A percentile compares a stretch with the other conserved stretches of the same genome.
Conservation (phyloP, 35 echinoderm and acorn worm genomes). For the Heliocidaris erythrogramma region DNA sequence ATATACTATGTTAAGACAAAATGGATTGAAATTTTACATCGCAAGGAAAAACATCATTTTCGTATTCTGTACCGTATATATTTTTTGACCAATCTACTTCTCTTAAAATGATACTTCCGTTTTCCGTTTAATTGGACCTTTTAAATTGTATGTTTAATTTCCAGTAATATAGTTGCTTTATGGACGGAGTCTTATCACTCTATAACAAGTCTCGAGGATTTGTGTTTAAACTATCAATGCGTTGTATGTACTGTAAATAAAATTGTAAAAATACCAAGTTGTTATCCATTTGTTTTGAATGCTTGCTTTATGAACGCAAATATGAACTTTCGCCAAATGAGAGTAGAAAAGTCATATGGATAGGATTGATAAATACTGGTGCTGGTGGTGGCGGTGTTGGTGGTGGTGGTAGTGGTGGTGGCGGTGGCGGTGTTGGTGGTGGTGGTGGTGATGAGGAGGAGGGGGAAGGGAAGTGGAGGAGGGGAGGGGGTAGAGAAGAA, state of each 20-base stretch:
- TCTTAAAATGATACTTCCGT: too few relatives aligned
- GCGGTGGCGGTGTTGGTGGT: not conserved
- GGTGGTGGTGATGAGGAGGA: not conserved
- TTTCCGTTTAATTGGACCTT: too few relatives aligned
- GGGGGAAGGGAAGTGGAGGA: not conserved
- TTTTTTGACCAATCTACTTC: too few relatives aligned
- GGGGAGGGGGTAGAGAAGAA: not conserved
- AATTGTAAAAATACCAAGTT: not conserved
- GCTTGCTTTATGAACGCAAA: too few relatives aligned
- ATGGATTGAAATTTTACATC: too few relatives aligned
- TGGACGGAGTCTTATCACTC: not conserved
- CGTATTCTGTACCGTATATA: too few relatives aligned
- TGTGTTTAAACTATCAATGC: not conserved
- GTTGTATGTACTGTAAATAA: conserved; percentile 8
- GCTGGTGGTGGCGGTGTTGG: not conserved
- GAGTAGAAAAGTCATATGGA: not conserved
- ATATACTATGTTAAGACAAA: too few relatives aligned
- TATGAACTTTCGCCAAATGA: too few relatives aligned
- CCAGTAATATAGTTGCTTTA: not conserved
- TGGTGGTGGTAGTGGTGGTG: not conserved
- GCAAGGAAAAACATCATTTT: too few relatives aligned
- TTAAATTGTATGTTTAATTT: too few relatives aligned
- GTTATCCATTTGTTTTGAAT: too few relatives aligned
- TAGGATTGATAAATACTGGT: not conserved
- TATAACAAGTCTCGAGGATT: not conserved